phyloP scores from a whole-genome alignment of 2,113 vertebrate species.

The Aphyosemion australe region DNA sequence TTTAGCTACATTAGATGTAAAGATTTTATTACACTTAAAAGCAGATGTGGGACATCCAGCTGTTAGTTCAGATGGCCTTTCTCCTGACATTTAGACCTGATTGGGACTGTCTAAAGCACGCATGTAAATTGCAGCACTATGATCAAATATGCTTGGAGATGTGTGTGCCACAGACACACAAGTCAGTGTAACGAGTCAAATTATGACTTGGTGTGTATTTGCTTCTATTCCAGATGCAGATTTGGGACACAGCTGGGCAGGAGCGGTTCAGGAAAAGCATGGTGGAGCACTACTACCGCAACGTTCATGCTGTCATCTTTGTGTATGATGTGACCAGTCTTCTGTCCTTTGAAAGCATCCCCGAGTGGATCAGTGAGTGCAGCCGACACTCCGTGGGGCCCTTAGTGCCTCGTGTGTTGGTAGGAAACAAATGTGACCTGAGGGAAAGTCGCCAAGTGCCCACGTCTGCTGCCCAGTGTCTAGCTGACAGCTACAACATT shows the following conservation, averaged over 20 bases:
- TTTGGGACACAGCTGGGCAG: conserved; percentile 82
- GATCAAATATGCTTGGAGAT: too few relatives aligned
- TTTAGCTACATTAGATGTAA: too few relatives aligned
- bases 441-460: conserved; percentile 71
- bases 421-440: conserved; percentile 81
- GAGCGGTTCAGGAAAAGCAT: conserved; percentile 82
- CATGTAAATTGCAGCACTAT: too few relatives aligned
- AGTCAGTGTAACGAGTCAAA: too few relatives aligned
- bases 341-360: conserved; percentile 75
- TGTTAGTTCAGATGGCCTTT: too few relatives aligned
- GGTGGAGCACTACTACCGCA: conserved; percentile 83
- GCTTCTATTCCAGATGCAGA: conserved; percentile 72
- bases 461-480: conserved; percentile 69
- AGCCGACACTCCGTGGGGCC: conserved; percentile 72
- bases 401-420: conserved; percentile 76
- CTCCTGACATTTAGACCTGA: too few relatives aligned
- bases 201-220: not conserved
- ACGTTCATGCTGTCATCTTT: conserved; percentile 79
- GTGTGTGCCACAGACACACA: too few relatives aligned
- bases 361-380: conserved; percentile 80
- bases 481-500: conserved; percentile 77
- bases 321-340: conserved; percentile 79
- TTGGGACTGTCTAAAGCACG: too few relatives aligned
- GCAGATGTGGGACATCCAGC: too few relatives aligned
- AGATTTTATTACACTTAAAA: too few relatives aligned